Conservation (phyloP, 2,888 invertebrate species). For the Clivina fossor region DNA sequence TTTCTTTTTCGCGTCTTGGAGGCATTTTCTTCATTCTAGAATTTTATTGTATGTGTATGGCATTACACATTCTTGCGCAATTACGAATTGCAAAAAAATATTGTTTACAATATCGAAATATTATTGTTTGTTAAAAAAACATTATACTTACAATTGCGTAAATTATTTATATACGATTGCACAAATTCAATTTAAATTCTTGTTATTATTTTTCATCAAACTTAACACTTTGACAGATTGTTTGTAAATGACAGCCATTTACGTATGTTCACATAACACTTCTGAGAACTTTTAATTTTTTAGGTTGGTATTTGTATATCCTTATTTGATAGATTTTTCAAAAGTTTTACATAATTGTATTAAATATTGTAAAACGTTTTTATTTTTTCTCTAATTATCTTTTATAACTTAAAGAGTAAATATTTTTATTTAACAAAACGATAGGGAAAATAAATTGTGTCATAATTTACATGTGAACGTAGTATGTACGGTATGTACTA, state of each 20-base stretch:
- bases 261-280: slow-evolving; percentile 11
- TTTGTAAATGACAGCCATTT: slow-evolving; percentile 25
- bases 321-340: too few species aligned
- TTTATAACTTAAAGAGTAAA: too few species aligned
- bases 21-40: slow-evolving; percentile 23
- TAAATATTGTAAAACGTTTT: too few species aligned
- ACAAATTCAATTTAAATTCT: slow-evolving; percentile 5
- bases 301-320: too few species aligned
- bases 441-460: background rate
- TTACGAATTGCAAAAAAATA: background rate
- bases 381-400: too few species aligned
- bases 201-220: slow-evolving; percentile 11
- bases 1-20: slow-evolving; percentile 25
- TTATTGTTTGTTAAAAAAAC: slow-evolving; percentile 4
- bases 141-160: slow-evolving; percentile 6
- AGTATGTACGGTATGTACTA: slow-evolving; percentile 17
- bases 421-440: too few species aligned
- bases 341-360: too few species aligned
- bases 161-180: slow-evolving; percentile 4
- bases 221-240: slow-evolving; percentile 20
- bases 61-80: slow-evolving; percentile 27
- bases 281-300: background rate
- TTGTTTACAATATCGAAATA: background rate
- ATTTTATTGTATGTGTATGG: too few species aligned
- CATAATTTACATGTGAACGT: slow-evolving; percentile 8